These are phyloP conservation scores for Enteromius paludinosus DNA, from an alignment of 2,797 vertebrate species.

Conservation along the genomic window DNA sequence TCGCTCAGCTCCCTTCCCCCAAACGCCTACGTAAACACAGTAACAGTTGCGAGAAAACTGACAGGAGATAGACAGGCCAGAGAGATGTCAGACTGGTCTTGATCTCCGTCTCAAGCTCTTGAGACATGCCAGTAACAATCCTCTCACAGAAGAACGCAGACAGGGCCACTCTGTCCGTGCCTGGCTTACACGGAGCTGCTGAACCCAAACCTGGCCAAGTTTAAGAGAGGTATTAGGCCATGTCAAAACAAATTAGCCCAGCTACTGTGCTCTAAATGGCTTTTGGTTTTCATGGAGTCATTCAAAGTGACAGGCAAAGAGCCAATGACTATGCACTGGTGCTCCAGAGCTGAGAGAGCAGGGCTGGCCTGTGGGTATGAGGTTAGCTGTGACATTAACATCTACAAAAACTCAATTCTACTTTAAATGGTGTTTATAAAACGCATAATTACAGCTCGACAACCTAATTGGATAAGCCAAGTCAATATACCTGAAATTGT, in stretches of 20 bases:
- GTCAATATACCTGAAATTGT: neutral
- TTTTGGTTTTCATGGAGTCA: constrained; percentile 70
- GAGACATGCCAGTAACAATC: constrained; percentile 66
- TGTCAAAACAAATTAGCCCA: constrained; percentile 79
- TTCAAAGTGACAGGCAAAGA: constrained; percentile 75
- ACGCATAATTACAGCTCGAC: neutral
- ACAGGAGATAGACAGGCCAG: constrained; percentile 63
- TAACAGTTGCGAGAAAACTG: constrained; percentile 15
- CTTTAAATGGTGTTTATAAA: neutral
- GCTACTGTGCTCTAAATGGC: constrained; percentile 67
- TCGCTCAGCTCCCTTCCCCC: neutral
- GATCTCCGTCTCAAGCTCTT: constrained; percentile 62
- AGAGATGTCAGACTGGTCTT: constrained; percentile 57
- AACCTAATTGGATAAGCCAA: neutral
- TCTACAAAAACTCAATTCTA: neutral
- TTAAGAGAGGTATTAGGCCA: constrained; percentile 73
- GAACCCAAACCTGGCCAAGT: constrained; percentile 64
- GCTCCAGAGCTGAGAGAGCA: constrained; percentile 35
- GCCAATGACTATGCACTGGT: constrained; percentile 30
- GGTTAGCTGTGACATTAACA: constrained; percentile 14
- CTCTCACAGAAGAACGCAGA: constrained; percentile 58
- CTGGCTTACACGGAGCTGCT: constrained; percentile 53
- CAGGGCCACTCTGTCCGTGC: constrained; percentile 65
- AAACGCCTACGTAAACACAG: neutral
- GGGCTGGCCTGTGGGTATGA: constrained; percentile 56